These are phyloP conservation scores for Antheraea pernyi DNA, from an alignment of 1,140 invertebrate genomes.

Conservation along the genomic window DNA sequence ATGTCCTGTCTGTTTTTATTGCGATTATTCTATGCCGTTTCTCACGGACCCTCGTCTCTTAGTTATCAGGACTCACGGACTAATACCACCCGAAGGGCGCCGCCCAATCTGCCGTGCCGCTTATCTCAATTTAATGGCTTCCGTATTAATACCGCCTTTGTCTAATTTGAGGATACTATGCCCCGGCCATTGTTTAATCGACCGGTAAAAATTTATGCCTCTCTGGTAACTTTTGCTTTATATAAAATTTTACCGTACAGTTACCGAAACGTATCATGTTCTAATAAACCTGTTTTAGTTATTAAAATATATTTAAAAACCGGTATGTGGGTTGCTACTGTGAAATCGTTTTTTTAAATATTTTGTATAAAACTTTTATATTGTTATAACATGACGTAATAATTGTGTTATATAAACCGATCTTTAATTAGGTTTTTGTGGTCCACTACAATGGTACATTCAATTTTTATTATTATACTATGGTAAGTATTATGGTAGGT, in stretches of 20 bases:
- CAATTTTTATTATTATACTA: too few relatives aligned
- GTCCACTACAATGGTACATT: too few relatives aligned
- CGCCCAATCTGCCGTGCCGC: conserved; percentile 71
- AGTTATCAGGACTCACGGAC: conserved; percentile 73
- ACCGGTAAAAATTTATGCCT: conserved; percentile 62
- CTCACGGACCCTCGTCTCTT: conserved; percentile 52
- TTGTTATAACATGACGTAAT: too few relatives aligned
- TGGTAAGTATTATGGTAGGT: too few relatives aligned
- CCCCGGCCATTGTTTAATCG: conserved; percentile 62
- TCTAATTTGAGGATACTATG: conserved; percentile 70
- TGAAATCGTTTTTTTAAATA: too few relatives aligned
- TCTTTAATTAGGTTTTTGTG: too few relatives aligned
- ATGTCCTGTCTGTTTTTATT: neutral
- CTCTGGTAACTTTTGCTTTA: conserved; percentile 14
- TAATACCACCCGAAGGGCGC: conserved; percentile 73
- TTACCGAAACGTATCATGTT: neutral
- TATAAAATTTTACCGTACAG: neutral
- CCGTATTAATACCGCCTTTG: conserved; percentile 76
- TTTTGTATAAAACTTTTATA: too few relatives aligned
- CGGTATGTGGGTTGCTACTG: too few relatives aligned
- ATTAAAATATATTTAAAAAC: too few relatives aligned
- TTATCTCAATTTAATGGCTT: conserved; percentile 78
- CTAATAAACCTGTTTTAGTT: too few relatives aligned
- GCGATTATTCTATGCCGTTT: neutral
- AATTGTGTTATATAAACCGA: too few relatives aligned